Conservation (phyloP, 64 coral and sea anemone species). For the Dendrophyllia cribrosa region DNA sequence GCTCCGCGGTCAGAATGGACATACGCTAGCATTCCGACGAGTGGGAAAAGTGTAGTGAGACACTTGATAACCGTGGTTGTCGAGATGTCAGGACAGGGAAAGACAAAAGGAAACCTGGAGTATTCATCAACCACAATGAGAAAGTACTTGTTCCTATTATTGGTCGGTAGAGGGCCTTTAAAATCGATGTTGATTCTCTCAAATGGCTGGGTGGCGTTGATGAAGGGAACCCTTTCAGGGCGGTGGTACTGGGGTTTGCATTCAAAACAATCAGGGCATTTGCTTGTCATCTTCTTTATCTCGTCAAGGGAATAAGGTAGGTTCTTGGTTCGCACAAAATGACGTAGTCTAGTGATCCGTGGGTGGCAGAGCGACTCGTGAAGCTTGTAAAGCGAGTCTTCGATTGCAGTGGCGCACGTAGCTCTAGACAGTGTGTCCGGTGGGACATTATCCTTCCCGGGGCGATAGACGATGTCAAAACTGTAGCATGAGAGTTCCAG, state of each 20-base stretch:
- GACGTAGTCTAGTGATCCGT: conserved; percentile 46
- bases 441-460: conserved; percentile 51
- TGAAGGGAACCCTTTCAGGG: not conserved
- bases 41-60: too few relatives aligned
- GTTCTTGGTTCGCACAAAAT: conserved; percentile 59
- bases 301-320: conserved; percentile 61
- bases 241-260: too few relatives aligned
- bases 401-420: not conserved
- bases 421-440: conserved; percentile 56
- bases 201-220: too few relatives aligned
- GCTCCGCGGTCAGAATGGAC: too few relatives aligned
- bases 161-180: too few relatives aligned
- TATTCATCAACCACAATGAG: conserved; percentile 67
- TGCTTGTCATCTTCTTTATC: too few relatives aligned
- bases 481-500: conserved; percentile 47
- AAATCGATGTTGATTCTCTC: conserved; percentile 83
- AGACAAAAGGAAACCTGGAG: conserved; percentile 65
- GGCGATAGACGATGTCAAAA: conserved; percentile 54
- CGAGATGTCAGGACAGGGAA: too few relatives aligned
- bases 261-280: conserved; percentile 26
- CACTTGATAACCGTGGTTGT: too few relatives aligned
- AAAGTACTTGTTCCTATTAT: conserved; percentile 70
- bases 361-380: conserved; percentile 63
- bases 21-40: too few relatives aligned
- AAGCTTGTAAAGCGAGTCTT: conserved; percentile 47